Conservation (phyloP, 2,113 vertebrate genomes). For the Gallinago paraguaiae region DNA sequence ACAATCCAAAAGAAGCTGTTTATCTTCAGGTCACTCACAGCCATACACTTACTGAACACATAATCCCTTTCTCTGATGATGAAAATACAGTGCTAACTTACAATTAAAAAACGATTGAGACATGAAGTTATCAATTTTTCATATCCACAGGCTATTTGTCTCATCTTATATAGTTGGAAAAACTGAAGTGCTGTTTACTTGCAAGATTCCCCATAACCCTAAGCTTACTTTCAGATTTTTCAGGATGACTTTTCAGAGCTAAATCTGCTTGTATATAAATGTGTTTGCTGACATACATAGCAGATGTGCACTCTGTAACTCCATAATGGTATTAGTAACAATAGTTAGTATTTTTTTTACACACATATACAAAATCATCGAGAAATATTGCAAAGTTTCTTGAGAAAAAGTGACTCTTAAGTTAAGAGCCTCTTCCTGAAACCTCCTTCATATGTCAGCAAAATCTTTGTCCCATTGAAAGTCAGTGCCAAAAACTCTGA, state of each 20-base stretch:
- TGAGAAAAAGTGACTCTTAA: not conserved
- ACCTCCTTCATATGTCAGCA: not conserved
- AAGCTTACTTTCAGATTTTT: not conserved
- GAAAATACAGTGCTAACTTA: not conserved
- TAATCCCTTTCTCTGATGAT: not conserved
- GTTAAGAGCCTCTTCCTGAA: not conserved
- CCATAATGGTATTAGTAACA: not conserved
- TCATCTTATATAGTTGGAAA: not conserved
- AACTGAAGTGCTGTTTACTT: not conserved
- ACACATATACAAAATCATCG: not conserved
- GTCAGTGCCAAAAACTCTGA: not conserved
- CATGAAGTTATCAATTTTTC: not conserved
- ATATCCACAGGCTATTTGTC: not conserved
- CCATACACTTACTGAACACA: not conserved
- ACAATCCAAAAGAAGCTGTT: not conserved
- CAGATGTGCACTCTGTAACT: not conserved
- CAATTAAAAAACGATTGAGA: not conserved
- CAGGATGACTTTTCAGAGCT: not conserved
- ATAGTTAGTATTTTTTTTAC: not conserved
- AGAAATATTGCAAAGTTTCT: not conserved
- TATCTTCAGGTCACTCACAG: not conserved
- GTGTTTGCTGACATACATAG: not conserved
- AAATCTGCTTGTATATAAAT: not conserved
- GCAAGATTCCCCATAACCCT: not conserved
- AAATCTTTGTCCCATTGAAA: not conserved